Percentiles rank a stretch among this genome's conserved stretches.
phyloP scores from a whole-genome alignment of 1,140 invertebrate genomes.

The Zaprionus taronus region DNA sequence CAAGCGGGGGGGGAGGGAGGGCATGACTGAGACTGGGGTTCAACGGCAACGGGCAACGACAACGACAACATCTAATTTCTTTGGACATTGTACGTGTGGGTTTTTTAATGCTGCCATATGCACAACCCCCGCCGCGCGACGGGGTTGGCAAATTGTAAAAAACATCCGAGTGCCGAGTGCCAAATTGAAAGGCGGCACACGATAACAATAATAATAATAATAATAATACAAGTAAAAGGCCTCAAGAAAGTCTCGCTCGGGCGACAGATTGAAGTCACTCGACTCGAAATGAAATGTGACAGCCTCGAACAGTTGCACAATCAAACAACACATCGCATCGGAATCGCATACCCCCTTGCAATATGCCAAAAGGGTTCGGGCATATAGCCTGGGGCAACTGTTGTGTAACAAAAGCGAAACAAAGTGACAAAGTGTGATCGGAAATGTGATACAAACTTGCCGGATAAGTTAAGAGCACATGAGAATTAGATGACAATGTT shows the following conservation, averaged over 20 bases:
- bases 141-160: slow-evolving; percentile 65
- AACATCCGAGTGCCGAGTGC: slow-evolving; percentile 36
- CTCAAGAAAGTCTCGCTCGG: slow-evolving; percentile 66
- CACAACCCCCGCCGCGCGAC: slow-evolving; percentile 66
- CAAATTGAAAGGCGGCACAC: slow-evolving; percentile 49
- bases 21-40: not conserved
- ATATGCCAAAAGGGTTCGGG: not conserved
- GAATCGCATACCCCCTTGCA: slow-evolving; percentile 15
- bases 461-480: not conserved
- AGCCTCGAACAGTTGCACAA: slow-evolving; percentile 74
- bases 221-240: slow-evolving; percentile 58
- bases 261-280: slow-evolving; percentile 84
- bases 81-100: slow-evolving; percentile 80
- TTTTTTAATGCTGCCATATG: slow-evolving; percentile 84
- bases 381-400: slow-evolving; percentile 4
- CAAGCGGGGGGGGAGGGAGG: slow-evolving; percentile 39
- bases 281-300: slow-evolving; percentile 83
- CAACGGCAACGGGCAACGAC: slow-evolving; percentile 21
- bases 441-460: not conserved
- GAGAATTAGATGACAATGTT: not conserved
- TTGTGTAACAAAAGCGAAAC: slow-evolving; percentile 7
- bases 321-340: slow-evolving; percentile 66
- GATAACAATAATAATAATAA: slow-evolving; percentile 54
- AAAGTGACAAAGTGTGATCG: not conserved
- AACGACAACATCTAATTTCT: slow-evolving; percentile 75